phyloP scores from a whole-genome alignment of 92 coral and sea anemone genomes.

The Bergia sp. region DNA sequence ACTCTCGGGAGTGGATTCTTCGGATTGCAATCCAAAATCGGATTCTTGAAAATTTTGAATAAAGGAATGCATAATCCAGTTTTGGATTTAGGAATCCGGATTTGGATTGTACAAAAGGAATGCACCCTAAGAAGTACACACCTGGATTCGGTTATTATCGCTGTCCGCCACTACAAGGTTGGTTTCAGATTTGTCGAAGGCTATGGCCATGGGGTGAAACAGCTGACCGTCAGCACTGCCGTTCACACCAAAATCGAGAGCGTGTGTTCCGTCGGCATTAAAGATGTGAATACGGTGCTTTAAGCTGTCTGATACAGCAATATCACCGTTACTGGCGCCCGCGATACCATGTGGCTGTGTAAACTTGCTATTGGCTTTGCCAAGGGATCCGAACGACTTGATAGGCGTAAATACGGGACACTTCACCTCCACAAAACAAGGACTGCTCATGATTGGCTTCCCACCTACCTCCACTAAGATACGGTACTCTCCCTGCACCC shows the following conservation, averaged over 20 bases:
- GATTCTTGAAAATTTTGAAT: too few species aligned
- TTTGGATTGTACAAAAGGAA: too few species aligned
- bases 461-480: conserved; percentile 86
- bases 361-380: conserved; percentile 71
- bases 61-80: too few species aligned
- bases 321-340: conserved; percentile 69
- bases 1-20: too few species aligned
- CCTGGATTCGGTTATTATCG: conserved; percentile 88
- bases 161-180: conserved; percentile 77
- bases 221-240: conserved; percentile 79
- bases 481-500: conserved; percentile 76
- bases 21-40: too few species aligned
- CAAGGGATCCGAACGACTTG: conserved; percentile 89
- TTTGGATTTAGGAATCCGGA: too few species aligned
- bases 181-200: conserved; percentile 73
- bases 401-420: conserved; percentile 81
- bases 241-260: conserved; percentile 81
- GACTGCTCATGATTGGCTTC: conserved; percentile 75
- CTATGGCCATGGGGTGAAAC: conserved; percentile 88
- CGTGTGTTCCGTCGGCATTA: conserved; percentile 75
- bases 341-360: conserved; percentile 90
- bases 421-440: conserved; percentile 78
- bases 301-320: conserved; percentile 84
- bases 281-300: conserved; percentile 88
- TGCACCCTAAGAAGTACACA: neutral